Evolutionary conservation across 2,888 invertebrate species (phyloP).

Genomic region (Allygus modestus): DNA sequence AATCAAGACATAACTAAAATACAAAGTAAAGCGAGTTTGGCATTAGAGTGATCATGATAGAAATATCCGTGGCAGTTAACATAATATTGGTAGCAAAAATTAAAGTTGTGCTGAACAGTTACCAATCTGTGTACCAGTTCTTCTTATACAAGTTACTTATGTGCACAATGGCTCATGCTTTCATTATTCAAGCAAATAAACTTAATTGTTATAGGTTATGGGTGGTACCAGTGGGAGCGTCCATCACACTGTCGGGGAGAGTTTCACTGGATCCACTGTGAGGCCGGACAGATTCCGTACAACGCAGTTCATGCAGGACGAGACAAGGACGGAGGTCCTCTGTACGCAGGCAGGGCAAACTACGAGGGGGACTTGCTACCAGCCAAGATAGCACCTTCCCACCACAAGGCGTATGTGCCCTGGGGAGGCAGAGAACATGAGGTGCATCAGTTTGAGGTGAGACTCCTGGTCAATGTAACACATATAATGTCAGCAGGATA

Average conservation of each 20-base stretch:
- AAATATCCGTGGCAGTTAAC: too few relatives aligned
- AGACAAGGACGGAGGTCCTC: slow-evolving; percentile 83
- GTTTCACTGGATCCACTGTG: slow-evolving; percentile 66
- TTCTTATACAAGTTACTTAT: too few relatives aligned
- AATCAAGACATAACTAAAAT: too few relatives aligned
- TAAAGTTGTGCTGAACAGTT: too few relatives aligned
- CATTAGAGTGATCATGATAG: too few relatives aligned
- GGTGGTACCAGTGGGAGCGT: slow-evolving; percentile 68
- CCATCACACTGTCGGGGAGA: slow-evolving; percentile 66
- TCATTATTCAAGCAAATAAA: too few relatives aligned
- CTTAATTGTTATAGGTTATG: slow-evolving; percentile 61
- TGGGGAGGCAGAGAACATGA: slow-evolving; percentile 70
- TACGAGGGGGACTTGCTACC: slow-evolving; percentile 72
- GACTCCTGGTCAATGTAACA: too few relatives aligned
- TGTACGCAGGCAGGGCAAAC: slow-evolving; percentile 83
- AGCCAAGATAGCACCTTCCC: slow-evolving; percentile 71
- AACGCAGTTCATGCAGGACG: slow-evolving; percentile 81
- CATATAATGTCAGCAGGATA: too few relatives aligned
- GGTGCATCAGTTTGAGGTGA: slow-evolving; percentile 71
- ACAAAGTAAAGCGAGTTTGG: too few relatives aligned
- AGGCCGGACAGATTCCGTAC: slow-evolving; percentile 76
- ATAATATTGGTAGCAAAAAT: too few relatives aligned
- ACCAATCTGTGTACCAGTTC: too few relatives aligned
- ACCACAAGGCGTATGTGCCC: slow-evolving; percentile 70
- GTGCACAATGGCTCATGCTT: too few relatives aligned